Conservation (phyloP, 2,113 vertebrate genomes). For the Erpornis zantholeuca region DNA sequence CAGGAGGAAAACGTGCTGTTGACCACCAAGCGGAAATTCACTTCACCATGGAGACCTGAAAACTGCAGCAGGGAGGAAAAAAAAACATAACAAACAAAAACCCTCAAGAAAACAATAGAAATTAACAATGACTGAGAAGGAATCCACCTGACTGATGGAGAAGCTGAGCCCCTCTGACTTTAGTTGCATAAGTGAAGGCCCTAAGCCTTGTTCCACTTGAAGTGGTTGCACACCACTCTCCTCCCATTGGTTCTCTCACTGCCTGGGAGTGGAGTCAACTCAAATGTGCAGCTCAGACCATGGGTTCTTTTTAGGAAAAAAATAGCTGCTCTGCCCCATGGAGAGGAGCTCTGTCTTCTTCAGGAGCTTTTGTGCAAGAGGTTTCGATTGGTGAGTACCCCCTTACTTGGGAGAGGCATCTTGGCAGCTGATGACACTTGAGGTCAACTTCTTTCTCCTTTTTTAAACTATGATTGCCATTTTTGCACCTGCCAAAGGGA, state of each 20-base stretch:
- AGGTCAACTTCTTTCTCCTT: neutral
- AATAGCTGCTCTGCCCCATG: fast-evolving
- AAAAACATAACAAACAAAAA: neutral
- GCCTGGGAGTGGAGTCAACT: neutral
- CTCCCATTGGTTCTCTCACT: fast-evolving
- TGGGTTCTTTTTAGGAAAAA: neutral
- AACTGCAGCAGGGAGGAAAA: neutral
- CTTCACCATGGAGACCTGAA: neutral
- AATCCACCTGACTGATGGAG: neutral
- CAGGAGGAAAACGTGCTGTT: neutral
- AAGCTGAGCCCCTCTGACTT: neutral
- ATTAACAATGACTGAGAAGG: neutral
- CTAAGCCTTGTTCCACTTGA: neutral
- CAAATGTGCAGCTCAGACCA: neutral
- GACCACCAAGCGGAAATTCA: neutral
- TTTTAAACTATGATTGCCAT: neutral
- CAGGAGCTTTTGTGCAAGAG: neutral
- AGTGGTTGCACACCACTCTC: fast-evolving
- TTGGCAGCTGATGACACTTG: neutral
- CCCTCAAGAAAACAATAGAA: neutral
- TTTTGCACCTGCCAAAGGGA: neutral
- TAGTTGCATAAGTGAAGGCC: neutral
- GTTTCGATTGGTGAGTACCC: neutral
- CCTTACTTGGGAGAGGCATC: neutral
- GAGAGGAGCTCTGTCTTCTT: neutral